Base-by-base conservation (phyloP, 2,888 invertebrate genomes). In the Pinctada fucata region DNA sequence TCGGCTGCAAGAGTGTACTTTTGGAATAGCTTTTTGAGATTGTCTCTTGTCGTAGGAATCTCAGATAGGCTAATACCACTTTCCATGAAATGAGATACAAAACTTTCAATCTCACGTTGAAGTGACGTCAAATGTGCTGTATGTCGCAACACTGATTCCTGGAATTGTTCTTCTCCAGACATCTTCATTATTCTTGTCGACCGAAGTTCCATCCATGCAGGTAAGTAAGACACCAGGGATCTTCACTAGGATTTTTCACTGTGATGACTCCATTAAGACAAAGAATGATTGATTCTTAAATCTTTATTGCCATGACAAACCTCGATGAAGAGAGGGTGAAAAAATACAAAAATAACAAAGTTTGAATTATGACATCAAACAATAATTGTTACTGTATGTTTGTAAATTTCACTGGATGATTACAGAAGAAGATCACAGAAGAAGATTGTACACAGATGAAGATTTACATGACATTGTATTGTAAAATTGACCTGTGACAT, bases 261-360 rank as follows among this genome's bases (percentile, higher is more conserved):
- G 58, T 58, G 58, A 58, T 58, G 13, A 13, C 58, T 58, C 58
- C 58, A 58, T 13, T 58, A 58, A 58, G 58, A 58, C 58, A 58
- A 58, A 58, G 58, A 58, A 58, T 58, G 58, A 58, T 10, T 58
- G 13, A 58, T 58, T 1, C 58, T 58, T 58, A 13, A 13, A 13
- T 58, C 58, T 58, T 58, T 58, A 58, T 58, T 58, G 58, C 13
- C 58, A 58, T 58, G 58, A 58, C 58, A 58, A 13, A 58, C 58
- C 58, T 13, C 58, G 58, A 58, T 58, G 58, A 58, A 58, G 58
- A 58, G 13, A 58, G 58, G 58, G 58, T 58, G 13, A 58, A 58
- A 58, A 6, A 58, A 10, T 6, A 58, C 6, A 58, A 58, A 58
- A 58, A 58, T 58, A 13, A 58, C 58, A 58, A 58, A 58, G 8